Base-by-base conservation (phyloP, 2,888 invertebrate species). In the Rotaria sp. region DNA sequence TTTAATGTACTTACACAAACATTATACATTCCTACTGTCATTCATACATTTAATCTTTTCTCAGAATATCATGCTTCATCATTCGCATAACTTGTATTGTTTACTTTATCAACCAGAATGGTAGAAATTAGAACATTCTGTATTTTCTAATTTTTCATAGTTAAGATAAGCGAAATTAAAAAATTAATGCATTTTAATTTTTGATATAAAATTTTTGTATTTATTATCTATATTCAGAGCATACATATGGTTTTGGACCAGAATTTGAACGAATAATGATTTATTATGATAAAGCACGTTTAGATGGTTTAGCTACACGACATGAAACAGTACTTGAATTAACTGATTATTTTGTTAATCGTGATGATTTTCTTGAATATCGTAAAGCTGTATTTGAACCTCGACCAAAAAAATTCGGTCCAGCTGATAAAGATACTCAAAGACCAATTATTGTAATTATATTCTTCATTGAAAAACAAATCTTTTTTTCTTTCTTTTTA, bases 231-330 rank as follows among this genome's bases (percentile, higher is more conserved):
- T 91, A 91, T 85, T 89, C 89, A 48, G 89, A 89, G 84, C 89
- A 88, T 30, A 90, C 90, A 10, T 80, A 80, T n/a, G 80, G 80
- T 45, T 80, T 80, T 45, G 91, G 89, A 4, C 89, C 90, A 15
- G 91, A 91, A 88, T 91, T 89, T 87, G 90, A 93, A 88, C 92
- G 94, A 88, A 92, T 94, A 91, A 93, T 86, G 91, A 92, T 88
- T 87, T 94, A 93, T 90, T 93, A 93, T 89, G 88, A 92, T 89
- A 89, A 91, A 87, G 93, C 94, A 0, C 93, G 95, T 5, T 90
- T 94, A 13, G 95, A 96, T 90, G 94, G 94, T 8, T 92, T 96
- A 59, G 91, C 89, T 45, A 90, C 90, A 85, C 88, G 91, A 50
- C 89, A 89, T n/a, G 91, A 91, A 87, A 90, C 90, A 11, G 89